These are phyloP conservation scores for Agrypnia vestita DNA, from an alignment of 1,140 invertebrate species.

Conservation along the genomic window DNA sequence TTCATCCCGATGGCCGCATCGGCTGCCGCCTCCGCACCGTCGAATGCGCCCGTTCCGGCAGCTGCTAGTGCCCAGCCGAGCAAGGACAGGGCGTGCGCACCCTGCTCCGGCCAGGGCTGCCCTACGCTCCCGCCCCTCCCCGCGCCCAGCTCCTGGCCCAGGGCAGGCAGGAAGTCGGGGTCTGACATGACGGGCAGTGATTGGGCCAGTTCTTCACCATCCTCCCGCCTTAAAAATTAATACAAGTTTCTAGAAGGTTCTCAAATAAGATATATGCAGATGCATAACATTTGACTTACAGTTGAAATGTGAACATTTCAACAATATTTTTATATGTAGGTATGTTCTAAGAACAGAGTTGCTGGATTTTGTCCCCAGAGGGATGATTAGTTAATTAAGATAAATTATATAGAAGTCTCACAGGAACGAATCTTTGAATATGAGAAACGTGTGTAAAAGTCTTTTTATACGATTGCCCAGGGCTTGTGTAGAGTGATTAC, in stretches of 20 bases:
- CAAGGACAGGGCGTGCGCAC: constrained; percentile 82
- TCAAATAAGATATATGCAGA: constrained; percentile 26
- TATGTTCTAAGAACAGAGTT: no score
- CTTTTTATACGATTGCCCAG: no score
- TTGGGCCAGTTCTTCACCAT: constrained; percentile 80
- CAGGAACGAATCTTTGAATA: no score
- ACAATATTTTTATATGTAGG: no score
- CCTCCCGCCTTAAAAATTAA: constrained; percentile 72
- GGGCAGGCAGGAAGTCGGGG: constrained; percentile 75
- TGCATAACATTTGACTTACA: no score
- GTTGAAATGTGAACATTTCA: no score
- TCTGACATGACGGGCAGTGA: constrained; percentile 84
- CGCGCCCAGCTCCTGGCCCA: constrained; percentile 73
- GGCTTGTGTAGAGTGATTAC: no score
- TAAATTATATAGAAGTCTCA: no score
- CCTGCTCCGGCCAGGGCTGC: constrained; percentile 77
- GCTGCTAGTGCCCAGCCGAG: constrained; percentile 87
- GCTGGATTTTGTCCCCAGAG: no score
- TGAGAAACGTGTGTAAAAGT: no score
- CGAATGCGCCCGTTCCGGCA: constrained; percentile 71
- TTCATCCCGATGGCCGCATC: constrained; percentile 53
- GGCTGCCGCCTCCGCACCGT: constrained; percentile 50
- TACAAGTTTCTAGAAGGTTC: no score
- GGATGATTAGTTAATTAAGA: no score
- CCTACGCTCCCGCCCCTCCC: constrained; percentile 62